Percentiles rank a stretch among this genome's conserved stretches.
phyloP scores from a whole-genome alignment of 2,797 vertebrate species.

The Alca torda region DNA sequence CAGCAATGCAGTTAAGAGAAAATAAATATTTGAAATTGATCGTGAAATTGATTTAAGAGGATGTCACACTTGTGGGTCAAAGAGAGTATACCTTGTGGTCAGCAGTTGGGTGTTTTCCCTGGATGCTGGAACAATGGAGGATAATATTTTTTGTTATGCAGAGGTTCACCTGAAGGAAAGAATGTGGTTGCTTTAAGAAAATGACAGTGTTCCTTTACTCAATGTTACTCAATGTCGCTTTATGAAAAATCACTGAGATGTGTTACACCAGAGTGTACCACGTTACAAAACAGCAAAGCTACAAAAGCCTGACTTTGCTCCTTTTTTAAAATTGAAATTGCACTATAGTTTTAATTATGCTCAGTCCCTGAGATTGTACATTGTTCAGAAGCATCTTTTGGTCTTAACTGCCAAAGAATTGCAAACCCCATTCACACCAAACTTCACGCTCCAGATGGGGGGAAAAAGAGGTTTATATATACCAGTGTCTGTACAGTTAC shows the following conservation, averaged over 20 bases:
- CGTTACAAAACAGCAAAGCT: not conserved
- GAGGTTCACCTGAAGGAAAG: not conserved
- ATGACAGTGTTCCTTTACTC: constrained; percentile 17
- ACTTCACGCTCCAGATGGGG: not conserved
- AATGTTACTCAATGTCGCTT: not conserved
- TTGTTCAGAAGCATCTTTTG: constrained; percentile 21
- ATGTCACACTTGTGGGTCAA: not conserved
- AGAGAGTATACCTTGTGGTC: not conserved
- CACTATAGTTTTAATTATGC: constrained; percentile 41
- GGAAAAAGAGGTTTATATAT: not conserved
- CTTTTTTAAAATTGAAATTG: constrained; percentile 15
- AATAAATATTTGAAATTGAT: not conserved
- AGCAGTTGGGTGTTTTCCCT: not conserved
- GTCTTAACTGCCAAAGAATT: constrained; percentile 65
- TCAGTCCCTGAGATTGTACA: not conserved
- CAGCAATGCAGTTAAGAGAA: not conserved
- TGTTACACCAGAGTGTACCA: not conserved
- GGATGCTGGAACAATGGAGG: not conserved
- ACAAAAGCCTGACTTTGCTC: not conserved
- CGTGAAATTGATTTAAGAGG: not conserved
- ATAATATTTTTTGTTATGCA: not conserved
- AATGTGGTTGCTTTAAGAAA: not conserved
- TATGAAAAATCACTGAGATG: not conserved
- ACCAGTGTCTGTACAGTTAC: not conserved
- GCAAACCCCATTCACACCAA: constrained; percentile 6